Conservation (phyloP, 1,140 invertebrate genomes). For the Penaeus japonicus region DNA sequence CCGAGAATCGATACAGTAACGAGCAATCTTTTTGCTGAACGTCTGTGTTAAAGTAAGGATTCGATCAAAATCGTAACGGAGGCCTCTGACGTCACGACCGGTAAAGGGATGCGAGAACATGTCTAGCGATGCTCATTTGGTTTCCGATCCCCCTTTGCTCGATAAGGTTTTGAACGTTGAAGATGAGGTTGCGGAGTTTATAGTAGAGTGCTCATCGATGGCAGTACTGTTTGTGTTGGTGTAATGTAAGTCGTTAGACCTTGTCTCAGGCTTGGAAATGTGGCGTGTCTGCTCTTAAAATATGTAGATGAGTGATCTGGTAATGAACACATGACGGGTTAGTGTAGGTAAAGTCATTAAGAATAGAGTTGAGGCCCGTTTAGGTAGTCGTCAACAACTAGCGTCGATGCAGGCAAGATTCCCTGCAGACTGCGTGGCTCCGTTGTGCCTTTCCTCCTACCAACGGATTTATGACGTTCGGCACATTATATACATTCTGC, state of each 20-base stretch:
- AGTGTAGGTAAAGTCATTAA: no score
- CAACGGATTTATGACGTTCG: no score
- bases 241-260: slow-evolving; percentile 21
- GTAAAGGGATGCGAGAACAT: background rate
- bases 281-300: background rate
- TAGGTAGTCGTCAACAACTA: background rate
- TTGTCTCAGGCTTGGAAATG: background rate
- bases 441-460: background rate
- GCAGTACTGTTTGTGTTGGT: slow-evolving; percentile 34
- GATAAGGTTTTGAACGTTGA: slow-evolving; percentile 26
- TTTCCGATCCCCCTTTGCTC: background rate
- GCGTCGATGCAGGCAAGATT: background rate
- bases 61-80: background rate
- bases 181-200: background rate
- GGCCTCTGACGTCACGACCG: no score
- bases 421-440: slow-evolving; percentile 4
- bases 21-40: background rate
- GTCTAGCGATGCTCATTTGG: background rate
- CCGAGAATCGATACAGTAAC: slow-evolving; percentile 1
- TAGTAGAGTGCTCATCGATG: slow-evolving; percentile 36
- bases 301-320: background rate
- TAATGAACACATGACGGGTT: no score
- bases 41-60: background rate
- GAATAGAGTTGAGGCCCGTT: no score
- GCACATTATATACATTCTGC: no score